A percentile compares a stretch with the other conserved stretches of the same genome.
Conservation (phyloP, 2,113 vertebrate genomes). For the Hemichromis elongatus region DNA sequence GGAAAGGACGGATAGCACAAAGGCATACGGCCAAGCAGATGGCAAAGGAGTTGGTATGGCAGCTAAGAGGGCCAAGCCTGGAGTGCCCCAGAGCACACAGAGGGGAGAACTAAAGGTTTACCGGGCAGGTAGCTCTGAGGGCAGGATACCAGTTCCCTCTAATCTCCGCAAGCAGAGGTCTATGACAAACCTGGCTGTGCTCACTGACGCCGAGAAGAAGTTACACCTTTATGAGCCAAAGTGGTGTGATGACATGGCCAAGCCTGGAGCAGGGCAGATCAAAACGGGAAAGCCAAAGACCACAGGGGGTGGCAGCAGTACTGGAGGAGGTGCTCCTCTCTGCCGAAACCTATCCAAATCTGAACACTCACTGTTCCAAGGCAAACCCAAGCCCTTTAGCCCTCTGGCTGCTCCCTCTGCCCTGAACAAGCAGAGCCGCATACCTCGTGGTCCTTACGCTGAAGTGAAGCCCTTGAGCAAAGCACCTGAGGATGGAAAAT, state of each 20-base stretch:
- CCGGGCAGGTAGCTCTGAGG: constrained; percentile 82
- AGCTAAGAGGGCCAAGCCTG: constrained; percentile 82
- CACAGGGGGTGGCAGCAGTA: constrained; percentile 49
- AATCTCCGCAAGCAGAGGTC: constrained; percentile 94
- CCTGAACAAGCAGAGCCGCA: constrained; percentile 87
- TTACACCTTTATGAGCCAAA: constrained; percentile 91
- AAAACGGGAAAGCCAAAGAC: constrained; percentile 70
- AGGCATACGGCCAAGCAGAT: constrained; percentile 71
- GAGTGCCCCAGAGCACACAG: constrained; percentile 71
- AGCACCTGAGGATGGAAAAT: constrained; percentile 85
- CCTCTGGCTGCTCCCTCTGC: constrained; percentile 77
- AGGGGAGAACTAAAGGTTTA: constrained; percentile 89
- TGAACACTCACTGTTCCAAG: constrained; percentile 91
- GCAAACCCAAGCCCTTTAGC: constrained; percentile 81
- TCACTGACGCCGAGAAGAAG: constrained; percentile 95
- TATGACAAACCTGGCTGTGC: constrained; percentile 91
- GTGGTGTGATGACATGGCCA: constrained; percentile 94
- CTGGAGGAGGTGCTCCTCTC: constrained; percentile 75
- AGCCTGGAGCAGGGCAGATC: constrained; percentile 62
- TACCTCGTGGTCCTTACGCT: constrained; percentile 91
- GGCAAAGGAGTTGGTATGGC: constrained; percentile 76
- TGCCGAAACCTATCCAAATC: constrained; percentile 91
- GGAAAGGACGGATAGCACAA: constrained; percentile 73
- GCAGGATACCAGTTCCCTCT: constrained; percentile 77
- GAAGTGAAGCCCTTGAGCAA: constrained; percentile 97